Base-by-base conservation (phyloP, 2,888 invertebrate genomes). In the Copidosoma aretas region DNA sequence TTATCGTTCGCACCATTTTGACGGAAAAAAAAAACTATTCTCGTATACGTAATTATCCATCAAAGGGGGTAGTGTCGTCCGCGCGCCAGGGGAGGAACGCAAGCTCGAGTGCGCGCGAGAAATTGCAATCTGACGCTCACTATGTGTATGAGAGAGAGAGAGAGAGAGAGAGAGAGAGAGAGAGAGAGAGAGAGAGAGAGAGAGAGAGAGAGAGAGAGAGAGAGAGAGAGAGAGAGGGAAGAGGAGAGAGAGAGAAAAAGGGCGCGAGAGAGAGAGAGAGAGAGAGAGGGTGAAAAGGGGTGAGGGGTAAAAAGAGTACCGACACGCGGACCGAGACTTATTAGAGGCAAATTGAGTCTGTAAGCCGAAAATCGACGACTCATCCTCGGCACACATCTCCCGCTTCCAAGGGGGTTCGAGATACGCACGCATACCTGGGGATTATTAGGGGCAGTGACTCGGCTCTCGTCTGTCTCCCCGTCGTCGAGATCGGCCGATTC, bases 361-460 rank as follows among this genome's bases (percentile, higher is more conserved):
- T 53, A 72, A 67, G 19, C 19, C 52, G 32, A 65, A 67, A 68
- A 53, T 64, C 63, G 72, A 41, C 62, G 72, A 72, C 57, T 72
- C 72, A 72, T 64, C 71, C 19, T 53, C 12, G 21, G 53, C n/a
- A 46, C 17, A 46, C n/a, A 46, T 46, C 15, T 46, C 15, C n/a
- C n/a, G 12, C 12, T 4, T 46, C 15, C n/a, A 14, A 14, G 46
- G 62, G 61, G 65, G 21, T 67, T 32, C 61, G 46, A 61, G 49
- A 59, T 43, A 32, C 32, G 8, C 32, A 32, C 32, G 8, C 32
- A 59, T 54, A 32, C 58, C 64, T 65, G 72, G 74, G 74, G 75
- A 77, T 81, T 81, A 81, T 81, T 81, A 81, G 78, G 77, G 76
- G 76, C 78, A 75, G 80, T 82, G 81, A 82, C 81, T 81, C 72